Evolutionary conservation across 2,797 vertebrate species (phyloP), one percentile per base, ranked within the genome.

Genomic region (Carduelis carduelis): DNA sequence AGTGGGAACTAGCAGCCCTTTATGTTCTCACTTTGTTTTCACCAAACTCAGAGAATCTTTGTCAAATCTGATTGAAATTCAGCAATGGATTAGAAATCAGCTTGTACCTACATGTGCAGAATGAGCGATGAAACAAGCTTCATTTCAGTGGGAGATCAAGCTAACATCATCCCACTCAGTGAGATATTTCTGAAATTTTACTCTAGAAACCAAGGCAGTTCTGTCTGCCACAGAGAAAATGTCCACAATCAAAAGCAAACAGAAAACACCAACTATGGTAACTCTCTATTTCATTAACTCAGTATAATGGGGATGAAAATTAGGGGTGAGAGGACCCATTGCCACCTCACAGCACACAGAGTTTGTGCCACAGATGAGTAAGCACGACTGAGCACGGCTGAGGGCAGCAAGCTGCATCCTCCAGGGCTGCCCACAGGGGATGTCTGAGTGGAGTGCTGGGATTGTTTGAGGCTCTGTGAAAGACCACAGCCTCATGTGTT

Each of bases 381-480:
- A 69, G 17, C 12, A 26, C 0, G 0, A 6, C 47, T 63, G 52
- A 60, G 35, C 1, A 1, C 0, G 0, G 35, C 19, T 57, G 41
- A 55, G 56, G 44, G 20, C 19, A 43, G 52, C 50, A 65, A 65
- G 47, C 6, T 78, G 15, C 11, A 0, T 72, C 50, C 74, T 72
- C 63, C 9, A 21, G 44, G 9, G 6, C 0, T 56, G 59, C 30
- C 52, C 49, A 27, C 10, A 5, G 14, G 3, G 11, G 4, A 17
- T 8, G 2, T 17, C 43, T 60, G 44, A 30, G 11, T 21, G 17
- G 22, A 72, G 12, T 34, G 41, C 49, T 90, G 56, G 41, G 82
- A 34, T 59, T 55, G 10, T 83, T 65, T 74, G 53, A 49, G 34
- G 8, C 34, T 49, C 37, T 89, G 30, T 53, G 49, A 22, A 69